Base-by-base conservation (phyloP, 2,797 vertebrate species). In the Clarias pachynema region DNA sequence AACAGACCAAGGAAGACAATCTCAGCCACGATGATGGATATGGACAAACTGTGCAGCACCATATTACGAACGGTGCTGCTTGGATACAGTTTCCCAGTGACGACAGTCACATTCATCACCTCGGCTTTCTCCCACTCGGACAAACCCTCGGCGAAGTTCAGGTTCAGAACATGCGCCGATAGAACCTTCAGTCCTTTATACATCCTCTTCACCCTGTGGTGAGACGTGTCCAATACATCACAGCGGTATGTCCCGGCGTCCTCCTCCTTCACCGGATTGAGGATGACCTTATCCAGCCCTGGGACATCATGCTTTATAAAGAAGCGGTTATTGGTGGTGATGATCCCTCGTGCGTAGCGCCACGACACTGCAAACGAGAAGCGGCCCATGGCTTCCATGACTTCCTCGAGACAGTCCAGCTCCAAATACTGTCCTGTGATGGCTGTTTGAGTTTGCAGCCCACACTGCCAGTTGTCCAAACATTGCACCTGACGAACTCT, bases 221-320 rank as follows among this genome's bases (percentile, higher is more conserved):
- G 88, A 0, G 56, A 83, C 44, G 88, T 89, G 60, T 94, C 89
- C 88, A 93, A 95, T 75, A 98, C 95, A 0, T 97, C 95, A 8
- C 97, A 98, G 2, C 95, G 89, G 34, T 98, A 99, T 0, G 98
- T 99, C 0, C 98, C 97, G 14, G 97, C 95, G 0, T 98, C 90
- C 0, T 92, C 86, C 88, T 98, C 97, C 24, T 31, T 85, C 5
- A 93, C 85, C 0, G 95, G 90, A 24, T 95, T 88, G 84, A 95
- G 89, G 20, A 93, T 60, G 78, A 95, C 72, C 53, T 85, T 90
- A 85, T 93, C 92, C 88, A 95, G 56, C 14, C 82, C 82, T 0
- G 90, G 86, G n/a, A 89, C 85, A 0, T 37, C 31, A 86, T 94
- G 92, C 1, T 91, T 94, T 0, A 0, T 62, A 63, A 98, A 97